Evolutionary conservation across 2,797 vertebrate species (phyloP).

Genomic region (Coluber constrictor): DNA sequence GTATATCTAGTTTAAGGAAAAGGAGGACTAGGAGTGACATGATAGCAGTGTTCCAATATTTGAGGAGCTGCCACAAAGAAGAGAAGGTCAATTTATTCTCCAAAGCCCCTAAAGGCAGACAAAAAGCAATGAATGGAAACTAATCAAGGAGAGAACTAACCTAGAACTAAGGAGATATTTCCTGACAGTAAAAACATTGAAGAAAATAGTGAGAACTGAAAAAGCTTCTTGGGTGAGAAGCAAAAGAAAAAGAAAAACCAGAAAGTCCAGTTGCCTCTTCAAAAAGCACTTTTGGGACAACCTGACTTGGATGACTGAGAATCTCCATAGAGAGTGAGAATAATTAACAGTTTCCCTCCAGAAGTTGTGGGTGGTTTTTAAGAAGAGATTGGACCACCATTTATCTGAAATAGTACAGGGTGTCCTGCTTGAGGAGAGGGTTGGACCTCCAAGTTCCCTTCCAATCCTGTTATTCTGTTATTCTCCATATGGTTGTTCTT

Average conservation of each 20-base stretch:
- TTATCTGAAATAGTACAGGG: neutral
- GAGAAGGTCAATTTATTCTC: fast-evolving
- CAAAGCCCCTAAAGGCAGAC: neutral
- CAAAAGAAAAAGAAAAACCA: too few species aligned
- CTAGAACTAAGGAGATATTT: neutral
- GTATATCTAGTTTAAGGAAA: neutral
- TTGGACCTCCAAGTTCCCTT: neutral
- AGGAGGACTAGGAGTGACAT: neutral
- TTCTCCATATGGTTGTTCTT: neutral
- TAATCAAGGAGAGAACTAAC: too few species aligned
- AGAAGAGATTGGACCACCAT: neutral
- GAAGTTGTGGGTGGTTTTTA: neutral
- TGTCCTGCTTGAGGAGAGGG: neutral
- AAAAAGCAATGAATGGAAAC: neutral
- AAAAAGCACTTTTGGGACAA: too few species aligned
- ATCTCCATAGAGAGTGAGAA: neutral
- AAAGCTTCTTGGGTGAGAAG: too few species aligned
- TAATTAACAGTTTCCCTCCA: neutral
- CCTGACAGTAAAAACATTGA: neutral
- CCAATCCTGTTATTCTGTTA: neutral
- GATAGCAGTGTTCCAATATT: neutral
- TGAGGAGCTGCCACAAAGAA: neutral
- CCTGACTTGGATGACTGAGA: too few species aligned
- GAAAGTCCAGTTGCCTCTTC: too few species aligned
- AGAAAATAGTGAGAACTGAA: too few species aligned